Evolutionary conservation across 2,888 invertebrate species (phyloP), one percentile per base, ranked within the genome.

Genomic region (Peribatodes rhomboidaria): DNA sequence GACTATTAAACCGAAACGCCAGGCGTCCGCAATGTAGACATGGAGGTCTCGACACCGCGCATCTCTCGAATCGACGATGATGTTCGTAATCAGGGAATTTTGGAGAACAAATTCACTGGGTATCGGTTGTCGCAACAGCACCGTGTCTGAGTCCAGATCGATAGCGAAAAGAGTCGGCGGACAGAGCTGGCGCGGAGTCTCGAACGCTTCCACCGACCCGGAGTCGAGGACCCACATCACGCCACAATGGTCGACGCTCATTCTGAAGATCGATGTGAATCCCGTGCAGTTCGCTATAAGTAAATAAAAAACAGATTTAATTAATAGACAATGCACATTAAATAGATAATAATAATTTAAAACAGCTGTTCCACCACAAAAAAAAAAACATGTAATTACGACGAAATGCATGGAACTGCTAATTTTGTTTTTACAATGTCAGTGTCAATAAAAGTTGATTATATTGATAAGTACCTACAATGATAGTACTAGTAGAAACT

Each of bases 151-250:
- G 39, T 90, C 89, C 41, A 97, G 86, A 78, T 97, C 95, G 75
- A 96, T 97, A n/a, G 96, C 95, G 58, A 95, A 94, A 42, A 97
- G 92, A 61, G 96, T 95, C 0, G 97, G 97, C 0, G 96, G 95
- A 76, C 97, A 97, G 2, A 96, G 85, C 77, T 96, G 96, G 41
- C 94, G 94, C 0, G 96, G 94, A 0, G 88, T 85, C 72, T 95
- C 94, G 14, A 95, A 95, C 0, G 95, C 94, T 78, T 97, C 95
- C 0, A 96, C 94, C 79, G 96, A 95, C 0, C 97, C 97, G 0
- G 97, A 96, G 84, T 97, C 97, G 27, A 97, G 93, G 0, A 96
- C 94, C 97, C 97, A 97, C 75, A 97, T 93, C 1, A 96, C 94
- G 55, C 96, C 95, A 76, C 97, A 97, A 49, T 94, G 94, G 83